Conservation (phyloP, 2,888 invertebrate species). For the Amblyteles armatorius region DNA sequence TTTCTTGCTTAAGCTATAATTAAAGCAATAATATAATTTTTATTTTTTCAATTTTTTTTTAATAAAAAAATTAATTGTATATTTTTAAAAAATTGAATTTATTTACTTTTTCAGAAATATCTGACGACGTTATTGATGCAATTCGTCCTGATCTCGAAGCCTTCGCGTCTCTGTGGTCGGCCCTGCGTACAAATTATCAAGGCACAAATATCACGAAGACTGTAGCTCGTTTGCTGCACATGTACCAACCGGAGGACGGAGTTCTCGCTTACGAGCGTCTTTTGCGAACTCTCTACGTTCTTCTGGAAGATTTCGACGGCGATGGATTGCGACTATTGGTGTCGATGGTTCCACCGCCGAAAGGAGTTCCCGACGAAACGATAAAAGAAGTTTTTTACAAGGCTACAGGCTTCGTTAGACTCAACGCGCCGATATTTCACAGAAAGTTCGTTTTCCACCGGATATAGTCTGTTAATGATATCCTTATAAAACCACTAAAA, state of each 20-base stretch:
- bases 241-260: conserved; percentile 79
- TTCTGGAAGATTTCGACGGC: conserved; percentile 75
- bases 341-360: conserved; percentile 77
- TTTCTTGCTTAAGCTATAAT: neutral
- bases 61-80: conserved; percentile 7
- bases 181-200: conserved; percentile 72
- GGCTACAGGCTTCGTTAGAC: conserved; percentile 73
- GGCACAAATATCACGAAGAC: conserved; percentile 74
- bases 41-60: neutral
- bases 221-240: conserved; percentile 76
- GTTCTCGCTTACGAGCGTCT: conserved; percentile 76
- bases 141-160: conserved; percentile 72
- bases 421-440: conserved; percentile 72
- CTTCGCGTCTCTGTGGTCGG: conserved; percentile 74
- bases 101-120: conserved; percentile 57
- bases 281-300: conserved; percentile 73
- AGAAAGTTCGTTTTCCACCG: conserved; percentile 60
- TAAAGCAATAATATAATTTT: neutral
- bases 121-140: conserved; percentile 56
- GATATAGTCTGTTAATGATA: neutral
- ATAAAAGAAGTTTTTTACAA: conserved; percentile 75
- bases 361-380: conserved; percentile 70
- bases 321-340: conserved; percentile 74
- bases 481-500: too few species aligned
- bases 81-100: conserved; percentile 3